Percentiles rank a stretch among this genome's conserved stretches.
Conservation (phyloP, 1,140 invertebrate genomes). For the Eupeodes corollae region DNA sequence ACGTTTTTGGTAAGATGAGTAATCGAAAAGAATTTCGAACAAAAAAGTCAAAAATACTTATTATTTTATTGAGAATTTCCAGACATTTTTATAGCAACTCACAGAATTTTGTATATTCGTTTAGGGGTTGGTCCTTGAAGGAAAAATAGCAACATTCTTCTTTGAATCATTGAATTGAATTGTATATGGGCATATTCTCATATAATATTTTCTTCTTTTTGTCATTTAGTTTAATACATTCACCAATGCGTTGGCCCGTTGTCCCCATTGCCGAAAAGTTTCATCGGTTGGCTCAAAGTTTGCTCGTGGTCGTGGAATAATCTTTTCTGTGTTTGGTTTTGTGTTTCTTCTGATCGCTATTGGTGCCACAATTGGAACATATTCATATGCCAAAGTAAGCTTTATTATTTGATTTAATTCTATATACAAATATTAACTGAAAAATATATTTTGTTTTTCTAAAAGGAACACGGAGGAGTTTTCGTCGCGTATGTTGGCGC, state of each 20-base stretch:
- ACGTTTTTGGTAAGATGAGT: conserved; percentile 71
- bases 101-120: too few relatives aligned
- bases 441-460: conserved; percentile 11
- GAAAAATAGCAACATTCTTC: too few relatives aligned
- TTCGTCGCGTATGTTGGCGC: conserved; percentile 74
- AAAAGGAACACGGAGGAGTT: conserved; percentile 55
- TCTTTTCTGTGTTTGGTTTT: conserved; percentile 68
- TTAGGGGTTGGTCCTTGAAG: too few relatives aligned
- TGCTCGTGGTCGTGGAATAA: conserved; percentile 61
- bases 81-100: too few relatives aligned
- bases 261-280: conserved; percentile 89
- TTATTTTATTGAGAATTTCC: too few relatives aligned
- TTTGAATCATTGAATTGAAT: too few relatives aligned
- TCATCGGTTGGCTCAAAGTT: conserved; percentile 82
- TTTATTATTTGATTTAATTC: background rate
- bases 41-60: too few relatives aligned
- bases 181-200: too few relatives aligned
- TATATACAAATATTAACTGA: background rate
- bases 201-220: conserved; percentile 11
- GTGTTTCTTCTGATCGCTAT: conserved; percentile 63
- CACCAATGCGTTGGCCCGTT: conserved; percentile 87
- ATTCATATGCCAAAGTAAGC: conserved; percentile 38
- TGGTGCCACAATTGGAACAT: conserved; percentile 59
- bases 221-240: conserved; percentile 83
- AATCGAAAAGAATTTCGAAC: too few relatives aligned